Evolutionary conservation across 2,888 invertebrate genomes (phyloP), one percentile per base, ranked within the genome.

Genomic region (Orthosia gothica): DNA sequence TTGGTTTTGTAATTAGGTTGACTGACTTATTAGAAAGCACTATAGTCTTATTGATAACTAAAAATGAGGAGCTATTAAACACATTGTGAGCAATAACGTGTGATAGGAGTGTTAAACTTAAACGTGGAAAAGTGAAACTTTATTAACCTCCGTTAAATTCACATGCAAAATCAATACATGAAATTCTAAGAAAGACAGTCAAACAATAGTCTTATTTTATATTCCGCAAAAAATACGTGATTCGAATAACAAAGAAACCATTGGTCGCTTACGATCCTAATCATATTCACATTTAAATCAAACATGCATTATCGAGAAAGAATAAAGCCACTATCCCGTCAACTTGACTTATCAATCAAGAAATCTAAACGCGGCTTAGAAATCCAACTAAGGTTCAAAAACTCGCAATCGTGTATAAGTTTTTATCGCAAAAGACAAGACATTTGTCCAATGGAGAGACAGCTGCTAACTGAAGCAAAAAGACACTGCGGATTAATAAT

Each of bases 381-480:
- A 58, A 64, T 69, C 82, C 63, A 61, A 61, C 68, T 74, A 82
- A 63, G 74, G 67, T 49, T 71, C 62, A 63, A 61, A 15, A 47
- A 81, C 23, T 64, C 63, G 76, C 70, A 72, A 59, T 63, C 65
- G 58, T 70, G 62, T 59, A 55, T 73, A 11, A 26, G 73, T 85
- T 85, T 84, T 80, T 85, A 71, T 80, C n/a, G 50, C 45, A 16
- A 58, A 40, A 47, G 66, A 79, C 70, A 70, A 76, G 82, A 72
- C 83, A 76, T 76, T 72, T 80, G 72, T 85, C 74, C 16, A 45
- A 69, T 64, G 65, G 62, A 66, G 26, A 67, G 76, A 84, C 85
- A 80, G 72, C 70, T 59, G n/a, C 58, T 79, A 66, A 79, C 59
- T 63, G 15, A 59, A 54, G 57, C 57, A 79, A 82, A 76, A 76